Percentiles rank a stretch among this genome's conserved stretches.
Conservation (phyloP, 2,113 vertebrate species). For the Clarias batrachus region DNA sequence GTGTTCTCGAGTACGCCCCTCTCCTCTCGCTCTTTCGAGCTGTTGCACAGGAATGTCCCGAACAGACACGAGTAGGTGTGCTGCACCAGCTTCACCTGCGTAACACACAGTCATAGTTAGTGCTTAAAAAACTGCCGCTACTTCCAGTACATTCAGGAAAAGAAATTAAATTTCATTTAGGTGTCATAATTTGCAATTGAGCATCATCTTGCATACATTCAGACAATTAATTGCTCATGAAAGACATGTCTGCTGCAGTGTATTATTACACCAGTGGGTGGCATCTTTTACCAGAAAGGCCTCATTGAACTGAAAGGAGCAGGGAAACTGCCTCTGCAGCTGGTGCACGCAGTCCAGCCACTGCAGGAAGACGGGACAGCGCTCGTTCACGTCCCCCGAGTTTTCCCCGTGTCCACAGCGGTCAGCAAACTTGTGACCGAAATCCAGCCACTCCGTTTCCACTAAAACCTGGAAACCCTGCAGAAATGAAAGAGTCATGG, state of each 20-base stretch:
- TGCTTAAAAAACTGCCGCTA: neutral
- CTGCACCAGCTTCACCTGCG: conserved; percentile 95
- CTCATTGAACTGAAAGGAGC: conserved; percentile 98
- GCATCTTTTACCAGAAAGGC: conserved; percentile 89
- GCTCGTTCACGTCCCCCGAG: conserved; percentile 92
- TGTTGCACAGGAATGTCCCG: conserved; percentile 99
- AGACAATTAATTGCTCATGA: neutral
- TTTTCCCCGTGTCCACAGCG: conserved; percentile 97
- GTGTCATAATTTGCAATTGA: neutral
- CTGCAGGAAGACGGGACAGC: conserved; percentile 96
- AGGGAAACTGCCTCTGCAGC: conserved; percentile 98
- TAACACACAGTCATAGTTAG: conserved; percentile 12
- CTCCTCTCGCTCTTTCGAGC: conserved; percentile 91
- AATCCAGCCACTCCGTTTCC: conserved; percentile 97
- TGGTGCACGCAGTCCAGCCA: conserved; percentile 99
- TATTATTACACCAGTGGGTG: neutral
- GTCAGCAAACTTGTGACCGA: conserved; percentile 97
- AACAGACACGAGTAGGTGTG: conserved; percentile 98
- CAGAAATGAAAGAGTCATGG: neutral
- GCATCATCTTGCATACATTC: neutral
- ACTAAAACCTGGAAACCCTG: conserved; percentile 98
- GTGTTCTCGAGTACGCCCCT: conserved; percentile 89
- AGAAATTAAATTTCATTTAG: neutral
- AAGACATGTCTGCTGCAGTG: neutral
- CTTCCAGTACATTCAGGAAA: neutral